A percentile compares a stretch with the other conserved stretches of the same genome.
Conservation (phyloP, 2,888 invertebrate species). For the Leptothorax acervorum region DNA sequence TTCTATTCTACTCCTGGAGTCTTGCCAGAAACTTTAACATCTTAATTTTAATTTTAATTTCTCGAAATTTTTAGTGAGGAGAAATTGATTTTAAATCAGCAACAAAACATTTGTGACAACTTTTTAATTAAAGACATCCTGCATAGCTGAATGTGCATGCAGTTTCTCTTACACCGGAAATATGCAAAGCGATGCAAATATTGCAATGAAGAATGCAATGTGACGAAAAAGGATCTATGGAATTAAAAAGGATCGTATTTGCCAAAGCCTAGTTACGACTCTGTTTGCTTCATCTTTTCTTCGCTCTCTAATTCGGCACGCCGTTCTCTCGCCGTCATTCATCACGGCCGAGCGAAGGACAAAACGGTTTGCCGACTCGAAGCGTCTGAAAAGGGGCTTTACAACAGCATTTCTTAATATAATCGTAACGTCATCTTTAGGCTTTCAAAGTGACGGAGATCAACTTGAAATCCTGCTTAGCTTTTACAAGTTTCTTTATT, state of each 20-base stretch:
- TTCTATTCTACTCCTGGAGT: background rate
- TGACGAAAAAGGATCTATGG: background rate
- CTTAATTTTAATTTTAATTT: background rate
- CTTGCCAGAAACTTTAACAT: background rate
- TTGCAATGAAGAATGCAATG: background rate
- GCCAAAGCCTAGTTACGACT: conserved; percentile 17
- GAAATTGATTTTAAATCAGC: background rate
- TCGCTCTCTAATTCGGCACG: conserved; percentile 11
- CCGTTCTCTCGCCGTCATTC: conserved; percentile 4
- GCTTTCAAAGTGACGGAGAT: background rate
- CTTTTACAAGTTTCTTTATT: background rate
- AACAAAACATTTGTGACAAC: background rate
- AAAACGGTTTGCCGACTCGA: conserved; percentile 7
- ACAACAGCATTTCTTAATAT: conserved; percentile 3
- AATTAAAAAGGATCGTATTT: background rate
- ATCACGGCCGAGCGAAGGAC: conserved; percentile 23
- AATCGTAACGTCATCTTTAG: conserved; percentile 2
- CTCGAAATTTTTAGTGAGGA: background rate
- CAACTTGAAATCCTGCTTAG: background rate
- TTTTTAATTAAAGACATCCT: background rate
- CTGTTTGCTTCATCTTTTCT: conserved; percentile 2
- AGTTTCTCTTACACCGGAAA: background rate
- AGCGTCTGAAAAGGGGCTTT: background rate
- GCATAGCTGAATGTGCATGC: background rate
- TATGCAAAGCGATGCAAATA: background rate